phyloP scores from a whole-genome alignment of 1,140 invertebrate genomes.

The Heliconius melpomene region DNA sequence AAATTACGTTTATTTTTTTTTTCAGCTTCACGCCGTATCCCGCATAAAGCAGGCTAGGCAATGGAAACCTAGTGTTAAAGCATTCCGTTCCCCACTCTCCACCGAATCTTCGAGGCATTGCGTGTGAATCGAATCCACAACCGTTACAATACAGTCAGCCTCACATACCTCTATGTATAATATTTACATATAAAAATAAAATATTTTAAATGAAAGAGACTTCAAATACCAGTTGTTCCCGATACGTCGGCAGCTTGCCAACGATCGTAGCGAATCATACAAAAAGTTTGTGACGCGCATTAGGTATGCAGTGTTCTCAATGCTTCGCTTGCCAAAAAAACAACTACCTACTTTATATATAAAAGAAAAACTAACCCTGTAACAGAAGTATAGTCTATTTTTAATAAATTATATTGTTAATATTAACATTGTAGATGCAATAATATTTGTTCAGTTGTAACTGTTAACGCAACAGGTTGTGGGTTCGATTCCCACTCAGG shows the following conservation, averaged over 20 bases:
- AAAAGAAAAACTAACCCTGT: slow-evolving; percentile 22
- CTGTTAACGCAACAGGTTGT: background rate
- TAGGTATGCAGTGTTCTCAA: slow-evolving; percentile 24
- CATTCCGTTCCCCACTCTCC: too few relatives aligned
- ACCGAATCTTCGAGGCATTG: too few relatives aligned
- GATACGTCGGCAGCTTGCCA: slow-evolving; percentile 27
- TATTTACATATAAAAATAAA: background rate
- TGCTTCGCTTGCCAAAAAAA: slow-evolving; percentile 22
- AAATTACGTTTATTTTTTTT: too few relatives aligned
- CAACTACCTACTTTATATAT: slow-evolving; percentile 19
- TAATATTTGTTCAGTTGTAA: background rate
- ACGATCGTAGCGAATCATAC: slow-evolving; percentile 23
- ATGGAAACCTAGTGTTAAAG: too few relatives aligned
- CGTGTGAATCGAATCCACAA: too few relatives aligned
- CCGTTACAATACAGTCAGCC: too few relatives aligned
- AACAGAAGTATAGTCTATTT: background rate
- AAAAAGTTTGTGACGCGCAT: slow-evolving; percentile 24
- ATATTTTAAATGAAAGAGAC: background rate
- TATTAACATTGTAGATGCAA: background rate
- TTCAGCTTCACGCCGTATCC: too few relatives aligned
- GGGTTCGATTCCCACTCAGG: too few relatives aligned
- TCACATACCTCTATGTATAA: background rate
- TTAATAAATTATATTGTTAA: background rate
- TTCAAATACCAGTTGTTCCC: slow-evolving; percentile 21
- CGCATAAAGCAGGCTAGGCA: too few relatives aligned